Conservation (phyloP, 2,888 invertebrate genomes). For the Eurois occulta region DNA sequence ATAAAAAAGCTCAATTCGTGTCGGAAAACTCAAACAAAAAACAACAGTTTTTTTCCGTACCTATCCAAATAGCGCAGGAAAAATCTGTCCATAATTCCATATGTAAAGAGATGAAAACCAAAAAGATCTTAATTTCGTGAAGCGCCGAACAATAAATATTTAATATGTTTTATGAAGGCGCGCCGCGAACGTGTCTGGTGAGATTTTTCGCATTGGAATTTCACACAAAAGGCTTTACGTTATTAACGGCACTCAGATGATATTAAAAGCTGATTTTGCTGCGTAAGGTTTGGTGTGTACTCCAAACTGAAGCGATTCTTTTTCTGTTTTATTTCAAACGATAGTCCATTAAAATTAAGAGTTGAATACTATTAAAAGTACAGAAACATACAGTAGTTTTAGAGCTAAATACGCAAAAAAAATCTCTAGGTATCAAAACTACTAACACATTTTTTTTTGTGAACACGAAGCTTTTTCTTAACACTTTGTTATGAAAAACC, state of each 20-base stretch:
- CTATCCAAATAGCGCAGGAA: not conserved
- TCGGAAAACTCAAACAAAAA: not conserved
- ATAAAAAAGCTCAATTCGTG: not conserved
- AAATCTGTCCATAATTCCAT: slow-evolving; percentile 13
- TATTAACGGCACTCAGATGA: slow-evolving; percentile 80
- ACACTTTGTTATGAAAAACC: too few species aligned
- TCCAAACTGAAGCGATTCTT: slow-evolving; percentile 31
- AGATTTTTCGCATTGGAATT: slow-evolving; percentile 79
- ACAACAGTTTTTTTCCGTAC: not conserved
- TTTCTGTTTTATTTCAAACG: not conserved
- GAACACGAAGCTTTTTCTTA: too few species aligned
- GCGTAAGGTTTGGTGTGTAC: slow-evolving; percentile 64
- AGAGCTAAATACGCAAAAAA: not conserved
- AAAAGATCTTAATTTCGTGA: slow-evolving; percentile 24
- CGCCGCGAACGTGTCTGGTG: slow-evolving; percentile 43
- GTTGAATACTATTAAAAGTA: not conserved
- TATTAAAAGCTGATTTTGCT: slow-evolving; percentile 80
- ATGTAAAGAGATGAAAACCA: slow-evolving; percentile 32
- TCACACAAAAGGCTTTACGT: slow-evolving; percentile 79
- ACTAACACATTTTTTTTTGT: too few species aligned
- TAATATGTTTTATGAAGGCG: slow-evolving; percentile 48
- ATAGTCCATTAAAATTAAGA: not conserved
- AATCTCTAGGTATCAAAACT: not conserved
- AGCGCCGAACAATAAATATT: slow-evolving; percentile 46
- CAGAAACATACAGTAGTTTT: not conserved